These are phyloP conservation scores for Sylvia borin DNA, from an alignment of 2,797 vertebrate species.

Conservation along the genomic window DNA sequence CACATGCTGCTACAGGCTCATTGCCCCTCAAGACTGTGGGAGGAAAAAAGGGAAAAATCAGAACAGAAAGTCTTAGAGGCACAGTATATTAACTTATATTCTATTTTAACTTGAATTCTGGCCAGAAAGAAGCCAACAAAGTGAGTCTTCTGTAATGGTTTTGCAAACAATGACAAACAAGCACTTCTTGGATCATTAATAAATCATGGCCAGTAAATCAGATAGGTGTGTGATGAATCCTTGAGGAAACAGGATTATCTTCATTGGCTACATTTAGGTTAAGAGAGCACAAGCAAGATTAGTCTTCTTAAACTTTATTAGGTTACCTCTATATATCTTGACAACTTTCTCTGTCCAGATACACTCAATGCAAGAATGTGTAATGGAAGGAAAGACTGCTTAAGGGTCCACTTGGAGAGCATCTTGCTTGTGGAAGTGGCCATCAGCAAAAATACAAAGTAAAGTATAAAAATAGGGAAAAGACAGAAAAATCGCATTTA, in stretches of 20 bases:
- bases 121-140: not conserved
- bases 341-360: not conserved
- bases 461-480: not conserved
- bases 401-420: not conserved
- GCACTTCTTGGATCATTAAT: not conserved
- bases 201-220: not conserved
- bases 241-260: not conserved
- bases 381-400: not conserved
- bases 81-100: not conserved
- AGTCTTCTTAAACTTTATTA: not conserved
- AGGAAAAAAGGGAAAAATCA: not conserved
- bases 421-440: not conserved
- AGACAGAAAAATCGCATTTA: not conserved
- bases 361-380: not conserved
- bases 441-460: not conserved
- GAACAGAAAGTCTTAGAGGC: not conserved
- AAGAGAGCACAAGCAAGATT: not conserved
- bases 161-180: not conserved
- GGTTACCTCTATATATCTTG: not conserved
- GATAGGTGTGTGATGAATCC: not conserved
- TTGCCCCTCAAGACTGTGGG: not conserved
- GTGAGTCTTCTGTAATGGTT: not conserved
- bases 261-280: not conserved
- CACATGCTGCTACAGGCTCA: not conserved
- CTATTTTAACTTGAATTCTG: not conserved